Evolutionary conservation across 2,113 vertebrate species (phyloP).

Genomic region (Hemiscyllium ocellatum): DNA sequence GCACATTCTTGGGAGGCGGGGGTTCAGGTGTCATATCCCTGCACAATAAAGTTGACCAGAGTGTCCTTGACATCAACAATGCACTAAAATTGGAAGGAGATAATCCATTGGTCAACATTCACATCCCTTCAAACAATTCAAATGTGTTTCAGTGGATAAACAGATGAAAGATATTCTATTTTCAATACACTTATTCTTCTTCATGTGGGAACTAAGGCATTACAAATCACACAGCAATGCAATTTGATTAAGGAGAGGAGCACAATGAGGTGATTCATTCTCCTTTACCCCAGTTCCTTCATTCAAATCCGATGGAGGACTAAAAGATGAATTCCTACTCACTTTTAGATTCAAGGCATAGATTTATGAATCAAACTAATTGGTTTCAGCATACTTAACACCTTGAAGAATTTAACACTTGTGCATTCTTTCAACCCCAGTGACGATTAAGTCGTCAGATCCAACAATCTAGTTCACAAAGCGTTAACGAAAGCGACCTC

Average conservation of each 20-base stretch:
- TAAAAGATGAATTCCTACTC: background rate
- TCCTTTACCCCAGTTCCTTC: background rate
- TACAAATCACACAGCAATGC: background rate
- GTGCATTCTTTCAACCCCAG: background rate
- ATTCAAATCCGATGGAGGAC: background rate
- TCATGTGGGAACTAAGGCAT: background rate
- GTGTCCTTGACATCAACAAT: background rate
- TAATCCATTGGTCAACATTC: background rate
- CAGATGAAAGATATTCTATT: background rate
- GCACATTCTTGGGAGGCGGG: background rate
- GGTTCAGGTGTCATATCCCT: background rate
- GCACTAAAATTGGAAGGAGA: background rate
- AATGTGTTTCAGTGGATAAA: background rate
- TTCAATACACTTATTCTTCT: background rate
- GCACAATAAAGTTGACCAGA: background rate
- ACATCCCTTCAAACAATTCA: too few species aligned
- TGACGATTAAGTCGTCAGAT: background rate
- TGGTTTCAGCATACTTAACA: background rate
- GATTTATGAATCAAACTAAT: slow-evolving; percentile 1
- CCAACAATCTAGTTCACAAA: background rate
- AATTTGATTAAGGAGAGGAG: background rate
- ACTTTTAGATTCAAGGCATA: background rate
- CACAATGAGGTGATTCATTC: background rate
- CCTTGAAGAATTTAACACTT: too few species aligned
- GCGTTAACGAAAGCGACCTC: background rate